Evolutionary conservation across 2,797 vertebrate genomes (phyloP), one percentile per base, ranked within the genome.

Genomic region (Rhynchotus rufescens): DNA sequence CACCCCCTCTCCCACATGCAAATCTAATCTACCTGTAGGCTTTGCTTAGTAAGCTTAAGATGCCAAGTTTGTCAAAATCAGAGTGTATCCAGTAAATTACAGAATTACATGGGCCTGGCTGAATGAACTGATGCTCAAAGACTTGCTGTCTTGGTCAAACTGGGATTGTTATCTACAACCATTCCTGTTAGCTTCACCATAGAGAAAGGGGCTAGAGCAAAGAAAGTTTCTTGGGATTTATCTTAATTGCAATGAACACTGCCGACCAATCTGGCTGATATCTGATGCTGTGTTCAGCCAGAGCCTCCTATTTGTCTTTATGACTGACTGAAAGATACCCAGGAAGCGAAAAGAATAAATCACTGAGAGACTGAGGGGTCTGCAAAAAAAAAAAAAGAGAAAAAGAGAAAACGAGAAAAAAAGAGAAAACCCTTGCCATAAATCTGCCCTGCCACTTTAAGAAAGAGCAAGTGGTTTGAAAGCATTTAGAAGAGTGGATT

Each of bases 391-490:
- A 25, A 49, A 49, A 49, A 14, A 21, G 11, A 6, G 1, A 2
- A 44, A 64, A 51, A 30, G 47, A 21, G 57, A 80, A 40, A 20
- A 78, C 36, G 17, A 28, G 20, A 30, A 22, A 40, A 28, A 54
- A 30, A 30, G 28, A 30, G 67, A 89, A 57, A 45, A 38, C 28
- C 25, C 26, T 13, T 32, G 21, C 30, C 32, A 15, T 62, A 90
- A 93, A 93, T 84, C 77, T 82, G 32, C 74, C 42, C 72, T 89
- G 72, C 32, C 82, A 65, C 92, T 93, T 96, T 90, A 74, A 84
- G 75, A 28, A 89, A 85, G 51, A 92, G 47, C 22, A 71, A 85
- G 80, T 30, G 54, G 54, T 75, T 91, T 2, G 3, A 80, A 86
- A 95, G 60, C 76, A 67, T 80, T 68, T 68, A 69, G 75, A 80